phyloP scores from a whole-genome alignment of 2,888 invertebrate species.

The Leptothorax acervorum region DNA sequence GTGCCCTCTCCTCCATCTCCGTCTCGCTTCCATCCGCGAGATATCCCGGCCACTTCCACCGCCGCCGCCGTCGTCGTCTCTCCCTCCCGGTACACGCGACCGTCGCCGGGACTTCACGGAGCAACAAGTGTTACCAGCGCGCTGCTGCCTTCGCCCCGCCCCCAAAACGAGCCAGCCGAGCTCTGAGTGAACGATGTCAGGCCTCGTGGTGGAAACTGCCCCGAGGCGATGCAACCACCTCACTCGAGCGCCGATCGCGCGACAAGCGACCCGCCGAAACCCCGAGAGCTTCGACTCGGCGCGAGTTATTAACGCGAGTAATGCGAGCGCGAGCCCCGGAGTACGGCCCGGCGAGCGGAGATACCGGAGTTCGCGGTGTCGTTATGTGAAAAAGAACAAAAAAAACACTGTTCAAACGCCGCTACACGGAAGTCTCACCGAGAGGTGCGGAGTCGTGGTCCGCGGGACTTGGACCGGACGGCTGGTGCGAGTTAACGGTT shows the following conservation, averaged over 20 bases:
- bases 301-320: conserved; percentile 28
- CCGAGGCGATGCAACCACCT: conserved; percentile 83
- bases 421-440: not conserved
- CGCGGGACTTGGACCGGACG: not conserved
- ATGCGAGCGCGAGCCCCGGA: conserved; percentile 2
- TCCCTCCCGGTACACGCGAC: conserved; percentile 58
- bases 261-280: conserved; percentile 66
- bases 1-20: conserved; percentile 10
- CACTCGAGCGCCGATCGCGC: conserved; percentile 83
- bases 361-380: conserved; percentile 1
- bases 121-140: conserved; percentile 82
- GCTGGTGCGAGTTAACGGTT: not conserved
- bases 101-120: conserved; percentile 61
- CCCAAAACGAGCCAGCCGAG: conserved; percentile 67
- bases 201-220: conserved; percentile 76
- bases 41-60: conserved; percentile 34
- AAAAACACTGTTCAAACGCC: not conserved
- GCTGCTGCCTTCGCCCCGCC: conserved; percentile 80
- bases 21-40: conserved; percentile 30
- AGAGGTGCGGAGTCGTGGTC: not conserved
- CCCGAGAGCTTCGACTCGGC: conserved; percentile 34
- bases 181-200: conserved; percentile 38
- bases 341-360: not conserved
- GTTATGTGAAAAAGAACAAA: not conserved
- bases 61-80: conserved; percentile 26